Conservation (phyloP, 2,797 vertebrate genomes). For the Schizothorax lantsangensis region DNA sequence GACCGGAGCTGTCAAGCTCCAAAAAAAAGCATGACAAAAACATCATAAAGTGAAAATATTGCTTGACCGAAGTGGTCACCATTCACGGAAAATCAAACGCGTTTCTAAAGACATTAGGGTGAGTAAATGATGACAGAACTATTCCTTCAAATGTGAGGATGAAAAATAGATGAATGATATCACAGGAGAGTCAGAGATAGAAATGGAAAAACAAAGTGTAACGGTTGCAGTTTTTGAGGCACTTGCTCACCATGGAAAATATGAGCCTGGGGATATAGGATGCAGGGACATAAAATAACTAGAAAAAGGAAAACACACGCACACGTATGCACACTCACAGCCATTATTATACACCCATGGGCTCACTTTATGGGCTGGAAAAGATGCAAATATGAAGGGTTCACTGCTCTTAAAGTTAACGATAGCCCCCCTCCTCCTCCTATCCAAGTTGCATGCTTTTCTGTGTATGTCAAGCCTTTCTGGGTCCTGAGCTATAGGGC, state of each 20-base stretch:
- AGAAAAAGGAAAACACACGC: slow-evolving; percentile 39
- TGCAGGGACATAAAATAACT: slow-evolving; percentile 57
- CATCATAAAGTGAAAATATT: not conserved
- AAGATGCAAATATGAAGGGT: slow-evolving; percentile 55
- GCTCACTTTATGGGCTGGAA: slow-evolving; percentile 56
- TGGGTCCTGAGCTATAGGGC: slow-evolving; percentile 9
- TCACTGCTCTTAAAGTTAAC: slow-evolving; percentile 57
- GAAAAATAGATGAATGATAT: slow-evolving; percentile 26
- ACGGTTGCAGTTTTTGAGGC: slow-evolving; percentile 57
- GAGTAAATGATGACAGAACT: slow-evolving; percentile 12
- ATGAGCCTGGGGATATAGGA: slow-evolving; percentile 54
- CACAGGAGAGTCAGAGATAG: slow-evolving; percentile 47
- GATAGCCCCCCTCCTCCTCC: slow-evolving; percentile 25
- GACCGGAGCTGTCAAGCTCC: not conserved
- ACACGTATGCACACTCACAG: slow-evolving; percentile 21
- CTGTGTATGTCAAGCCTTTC: slow-evolving; percentile 47
- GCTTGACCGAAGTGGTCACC: not conserved
- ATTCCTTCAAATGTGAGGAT: slow-evolving; percentile 54
- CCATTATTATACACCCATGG: slow-evolving; percentile 57
- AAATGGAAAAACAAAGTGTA: slow-evolving; percentile 44
- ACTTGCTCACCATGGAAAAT: slow-evolving; percentile 60
- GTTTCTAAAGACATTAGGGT: not conserved
- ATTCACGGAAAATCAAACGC: not conserved
- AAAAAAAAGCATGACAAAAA: not conserved
- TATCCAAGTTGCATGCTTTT: slow-evolving; percentile 52